Evolutionary conservation across 2,888 invertebrate species (phyloP).

Genomic region (Drosophila helvetica): DNA sequence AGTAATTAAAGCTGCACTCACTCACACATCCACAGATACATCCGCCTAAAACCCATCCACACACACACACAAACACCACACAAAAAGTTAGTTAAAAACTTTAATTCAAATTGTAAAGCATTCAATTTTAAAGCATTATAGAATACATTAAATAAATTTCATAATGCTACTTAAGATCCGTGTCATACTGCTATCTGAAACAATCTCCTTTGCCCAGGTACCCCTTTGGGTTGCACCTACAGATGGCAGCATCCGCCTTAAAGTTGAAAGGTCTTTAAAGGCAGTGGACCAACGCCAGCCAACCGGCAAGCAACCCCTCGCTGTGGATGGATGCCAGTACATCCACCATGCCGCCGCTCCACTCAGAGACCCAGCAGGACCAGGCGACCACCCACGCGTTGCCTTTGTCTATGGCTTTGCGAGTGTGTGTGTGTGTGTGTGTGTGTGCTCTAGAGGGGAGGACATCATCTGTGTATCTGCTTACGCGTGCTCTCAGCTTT

Average conservation of each 20-base stretch:
- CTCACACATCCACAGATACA: constrained; percentile 14
- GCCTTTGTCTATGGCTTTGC: constrained; percentile 21
- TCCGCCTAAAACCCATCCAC: constrained; percentile 19
- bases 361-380: constrained; percentile 7
- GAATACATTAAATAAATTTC: constrained; percentile 54
- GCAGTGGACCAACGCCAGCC: constrained; percentile 22
- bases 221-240: constrained; percentile 36
- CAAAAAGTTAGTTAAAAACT: constrained; percentile 41
- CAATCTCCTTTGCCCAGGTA: constrained; percentile 8
- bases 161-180: constrained; percentile 40
- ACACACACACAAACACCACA: constrained; percentile 14
- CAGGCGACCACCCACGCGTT: constrained; percentile 47
- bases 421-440: constrained; percentile 1
- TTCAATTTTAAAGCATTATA: constrained; percentile 54
- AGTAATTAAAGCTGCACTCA: constrained; percentile 30
- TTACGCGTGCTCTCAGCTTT: constrained; percentile 48
- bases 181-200: constrained; percentile 40
- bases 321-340: constrained; percentile 42
- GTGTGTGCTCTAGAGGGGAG: background rate
- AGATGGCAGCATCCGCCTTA: constrained; percentile 43
- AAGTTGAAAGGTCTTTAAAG: constrained; percentile 51
- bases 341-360: constrained; percentile 13
- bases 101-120: constrained; percentile 51
- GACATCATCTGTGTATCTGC: constrained; percentile 48
- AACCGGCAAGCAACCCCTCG: constrained; percentile 29